Percentiles rank a stretch among this genome's conserved stretches.
These are phyloP conservation scores for Pogonophryne albipinna DNA, from an alignment of 2,797 vertebrate genomes.

Conservation along the genomic window DNA sequence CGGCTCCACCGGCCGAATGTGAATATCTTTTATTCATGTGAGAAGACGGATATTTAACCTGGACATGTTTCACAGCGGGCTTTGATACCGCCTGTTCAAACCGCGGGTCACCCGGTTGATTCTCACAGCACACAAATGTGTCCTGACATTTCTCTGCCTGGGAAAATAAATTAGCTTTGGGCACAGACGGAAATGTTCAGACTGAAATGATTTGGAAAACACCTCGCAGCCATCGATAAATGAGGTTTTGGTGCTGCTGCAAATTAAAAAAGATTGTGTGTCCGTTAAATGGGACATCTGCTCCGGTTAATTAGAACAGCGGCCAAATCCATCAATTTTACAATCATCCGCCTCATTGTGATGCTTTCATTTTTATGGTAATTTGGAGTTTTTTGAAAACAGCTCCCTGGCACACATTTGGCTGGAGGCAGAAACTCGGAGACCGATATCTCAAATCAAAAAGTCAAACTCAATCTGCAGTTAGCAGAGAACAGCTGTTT, in stretches of 20 bases:
- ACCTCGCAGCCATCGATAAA: constrained; percentile 48
- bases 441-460: too few relatives aligned
- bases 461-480: too few relatives aligned
- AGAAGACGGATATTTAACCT: constrained; percentile 1
- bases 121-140: neutral
- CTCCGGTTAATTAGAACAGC: constrained; percentile 36
- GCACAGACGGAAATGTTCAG: constrained; percentile 41
- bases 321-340: neutral
- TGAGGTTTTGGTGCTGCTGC: constrained; percentile 58
- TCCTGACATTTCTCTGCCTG: neutral
- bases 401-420: too few relatives aligned
- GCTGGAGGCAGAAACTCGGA: too few relatives aligned
- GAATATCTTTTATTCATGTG: neutral
- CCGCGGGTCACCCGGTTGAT: neutral
- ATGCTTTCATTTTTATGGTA: neutral
- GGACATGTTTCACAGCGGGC: neutral
- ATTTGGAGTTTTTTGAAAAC: neutral
- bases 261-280: constrained; percentile 46
- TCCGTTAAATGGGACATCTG: constrained; percentile 42
- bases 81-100: neutral
- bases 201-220: constrained; percentile 17
- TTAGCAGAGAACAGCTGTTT: too few relatives aligned
- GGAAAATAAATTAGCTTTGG: constrained; percentile 25
- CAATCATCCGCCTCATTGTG: neutral
- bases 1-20: neutral